These are phyloP conservation scores for Lasioglossum baleicum DNA, from an alignment of 1,140 invertebrate genomes.

Conservation along the genomic window DNA sequence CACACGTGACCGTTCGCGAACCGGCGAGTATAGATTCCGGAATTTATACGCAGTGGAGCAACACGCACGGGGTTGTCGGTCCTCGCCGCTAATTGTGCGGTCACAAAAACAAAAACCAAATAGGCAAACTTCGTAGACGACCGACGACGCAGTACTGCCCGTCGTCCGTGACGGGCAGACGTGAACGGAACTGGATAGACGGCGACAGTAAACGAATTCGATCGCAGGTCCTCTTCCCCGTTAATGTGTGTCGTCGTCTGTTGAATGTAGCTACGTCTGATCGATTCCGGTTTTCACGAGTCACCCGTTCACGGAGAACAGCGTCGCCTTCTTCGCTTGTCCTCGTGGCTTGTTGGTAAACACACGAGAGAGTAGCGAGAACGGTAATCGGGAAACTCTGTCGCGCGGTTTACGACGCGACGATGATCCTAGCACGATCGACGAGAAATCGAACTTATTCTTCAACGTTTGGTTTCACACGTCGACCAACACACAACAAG, in stretches of 20 bases:
- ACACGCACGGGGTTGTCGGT: no score
- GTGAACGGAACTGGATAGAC: neutral
- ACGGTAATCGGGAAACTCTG: no score
- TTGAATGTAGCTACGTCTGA: no score
- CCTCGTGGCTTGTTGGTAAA: constrained; percentile 20
- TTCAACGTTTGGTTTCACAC: constrained; percentile 32
- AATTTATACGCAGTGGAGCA: neutral
- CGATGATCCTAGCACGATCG: no score
- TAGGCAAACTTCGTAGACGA: no score
- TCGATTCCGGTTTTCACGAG: no score
- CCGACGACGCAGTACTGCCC: constrained; percentile 7
- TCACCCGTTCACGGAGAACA: no score
- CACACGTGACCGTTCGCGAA: constrained; percentile 30
- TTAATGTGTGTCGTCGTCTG: neutral
- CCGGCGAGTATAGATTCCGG: constrained; percentile 1
- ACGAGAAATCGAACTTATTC: no score
- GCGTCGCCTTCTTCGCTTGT: no score
- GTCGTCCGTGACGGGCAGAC: constrained; percentile 38
- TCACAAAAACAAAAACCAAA: neutral
- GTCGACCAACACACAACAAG: constrained; percentile 37
- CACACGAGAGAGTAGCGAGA: constrained; percentile 17
- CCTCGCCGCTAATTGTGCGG: no score
- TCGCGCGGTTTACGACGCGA: no score
- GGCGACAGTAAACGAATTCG: neutral
- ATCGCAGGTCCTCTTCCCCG: constrained; percentile 6